Base-by-base conservation (phyloP, 2,888 invertebrate species). In the Drosophila cracens region DNA sequence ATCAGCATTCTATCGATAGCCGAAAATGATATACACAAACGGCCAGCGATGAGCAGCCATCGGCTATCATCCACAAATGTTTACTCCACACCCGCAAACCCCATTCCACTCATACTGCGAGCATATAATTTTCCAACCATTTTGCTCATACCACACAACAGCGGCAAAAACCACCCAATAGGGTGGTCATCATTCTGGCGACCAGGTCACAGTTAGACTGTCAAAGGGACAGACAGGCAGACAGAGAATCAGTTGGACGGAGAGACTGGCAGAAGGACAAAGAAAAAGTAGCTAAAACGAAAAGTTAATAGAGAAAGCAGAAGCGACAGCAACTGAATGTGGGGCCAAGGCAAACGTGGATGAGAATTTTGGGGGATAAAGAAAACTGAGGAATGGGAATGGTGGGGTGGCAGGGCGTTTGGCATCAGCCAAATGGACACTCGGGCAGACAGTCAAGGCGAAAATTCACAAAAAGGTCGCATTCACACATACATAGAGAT, bases 301-400 rank as follows among this genome's bases (percentile, higher is more conserved):
- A 85, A 89, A 86, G 85, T 86, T 86, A 86, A 90, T 86, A 86
- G 86, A 86, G 90, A 89, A 86, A 90, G 87, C 90, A 87, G 81
- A 74, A 79, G 79, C 63, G 74, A 83, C 79, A 81, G 70, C 83
- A 81, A 54, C 67, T 79, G 82, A 84, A 89, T 87, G 83, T 89
- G 83, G 81, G 83, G 90, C 89, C 89, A 90, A 88, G 83, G 83
- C 87, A 79, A 38, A 29, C 57, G 57, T 67, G 57, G 34, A 58
- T 40, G 56, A 52, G 52, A 52, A 57, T 29, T 40, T 27, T 16
- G n/a, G 53, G 16, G 53, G 36, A 25, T 10, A 27, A 49, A n/a
- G 27, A 21, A 2, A 52, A 27, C 36, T 13, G 13, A 5, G 11
- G 11, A 38, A 2, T 33, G 36, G 4, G 38, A 57, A 43, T 43